phyloP scores from a whole-genome alignment of 1,140 invertebrate species.

The Augochlora pura region DNA sequence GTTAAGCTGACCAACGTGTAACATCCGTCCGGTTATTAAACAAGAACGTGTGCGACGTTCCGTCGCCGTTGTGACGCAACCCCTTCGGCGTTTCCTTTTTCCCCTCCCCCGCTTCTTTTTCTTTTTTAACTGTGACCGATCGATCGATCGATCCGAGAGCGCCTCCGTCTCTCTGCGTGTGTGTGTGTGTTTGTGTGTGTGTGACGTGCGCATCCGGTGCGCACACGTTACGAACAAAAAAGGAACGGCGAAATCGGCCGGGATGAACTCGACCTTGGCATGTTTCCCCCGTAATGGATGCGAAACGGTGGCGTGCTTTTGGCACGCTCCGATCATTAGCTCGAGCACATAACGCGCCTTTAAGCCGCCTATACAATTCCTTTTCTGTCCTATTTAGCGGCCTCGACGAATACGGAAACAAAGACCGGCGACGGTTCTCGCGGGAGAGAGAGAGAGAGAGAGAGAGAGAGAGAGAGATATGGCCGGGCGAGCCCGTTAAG shows the following conservation, averaged over 20 bases:
- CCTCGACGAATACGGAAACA: background rate
- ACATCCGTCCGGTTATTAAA: constrained; percentile 21
- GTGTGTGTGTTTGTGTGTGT: too few species aligned
- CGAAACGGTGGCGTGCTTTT: constrained; percentile 17
- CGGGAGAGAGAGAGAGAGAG: too few species aligned
- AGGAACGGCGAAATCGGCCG: constrained; percentile 14
- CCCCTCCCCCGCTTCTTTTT: too few species aligned
- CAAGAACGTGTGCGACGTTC: background rate
- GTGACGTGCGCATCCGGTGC: too few species aligned
- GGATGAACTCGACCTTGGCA: constrained; percentile 45
- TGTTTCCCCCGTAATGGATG: constrained; percentile 27
- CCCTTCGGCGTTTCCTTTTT: too few species aligned
- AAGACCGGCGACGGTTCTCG: background rate
- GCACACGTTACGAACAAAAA: too few species aligned
- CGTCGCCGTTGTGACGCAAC: constrained; percentile 7
- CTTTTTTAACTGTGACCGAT: too few species aligned
- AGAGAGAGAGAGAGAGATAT: too few species aligned
- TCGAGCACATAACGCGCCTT: background rate
- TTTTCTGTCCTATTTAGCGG: background rate
- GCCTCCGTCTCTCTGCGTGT: too few species aligned
- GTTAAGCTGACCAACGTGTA: too few species aligned
- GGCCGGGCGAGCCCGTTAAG: too few species aligned
- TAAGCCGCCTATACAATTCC: background rate
- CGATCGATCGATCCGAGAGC: too few species aligned
- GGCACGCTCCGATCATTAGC: constrained; percentile 13